Percentiles rank a stretch among this genome's conserved stretches.
Conservation (phyloP, 2,888 invertebrate genomes). For the Limnephilus marmoratus region DNA sequence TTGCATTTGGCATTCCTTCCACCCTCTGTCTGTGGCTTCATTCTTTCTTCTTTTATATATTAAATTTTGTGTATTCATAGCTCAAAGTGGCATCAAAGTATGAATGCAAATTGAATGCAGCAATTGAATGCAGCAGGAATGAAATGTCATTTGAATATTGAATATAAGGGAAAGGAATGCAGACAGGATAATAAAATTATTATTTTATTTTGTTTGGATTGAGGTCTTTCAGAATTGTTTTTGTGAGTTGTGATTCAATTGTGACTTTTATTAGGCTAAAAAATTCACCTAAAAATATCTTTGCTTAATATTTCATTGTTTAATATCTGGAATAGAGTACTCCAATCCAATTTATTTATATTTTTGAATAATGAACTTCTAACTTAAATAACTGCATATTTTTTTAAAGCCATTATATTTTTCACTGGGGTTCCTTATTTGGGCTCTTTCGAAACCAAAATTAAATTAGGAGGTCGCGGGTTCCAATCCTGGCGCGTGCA, state of each 20-base stretch:
- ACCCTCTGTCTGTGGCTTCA: background rate
- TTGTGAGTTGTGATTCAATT: background rate
- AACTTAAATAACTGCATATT: too few relatives aligned
- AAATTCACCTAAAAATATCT: too few relatives aligned
- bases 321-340: too few relatives aligned
- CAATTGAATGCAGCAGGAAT: background rate
- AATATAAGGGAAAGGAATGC: background rate
- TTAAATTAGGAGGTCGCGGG: too few relatives aligned
- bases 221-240: background rate
- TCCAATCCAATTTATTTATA: too few relatives aligned
- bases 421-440: too few relatives aligned
- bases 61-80: background rate
- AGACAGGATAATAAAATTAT: background rate
- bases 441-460: too few relatives aligned
- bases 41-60: background rate
- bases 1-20: background rate
- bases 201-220: background rate
- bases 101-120: too few relatives aligned
- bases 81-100: background rate
- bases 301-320: too few relatives aligned
- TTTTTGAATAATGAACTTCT: too few relatives aligned
- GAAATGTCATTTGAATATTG: background rate
- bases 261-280: background rate
- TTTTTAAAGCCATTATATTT: too few relatives aligned
- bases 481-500: too few relatives aligned